Evolutionary conservation across 2,888 invertebrate genomes (phyloP).

Genomic region (Oscheius sp.): DNA sequence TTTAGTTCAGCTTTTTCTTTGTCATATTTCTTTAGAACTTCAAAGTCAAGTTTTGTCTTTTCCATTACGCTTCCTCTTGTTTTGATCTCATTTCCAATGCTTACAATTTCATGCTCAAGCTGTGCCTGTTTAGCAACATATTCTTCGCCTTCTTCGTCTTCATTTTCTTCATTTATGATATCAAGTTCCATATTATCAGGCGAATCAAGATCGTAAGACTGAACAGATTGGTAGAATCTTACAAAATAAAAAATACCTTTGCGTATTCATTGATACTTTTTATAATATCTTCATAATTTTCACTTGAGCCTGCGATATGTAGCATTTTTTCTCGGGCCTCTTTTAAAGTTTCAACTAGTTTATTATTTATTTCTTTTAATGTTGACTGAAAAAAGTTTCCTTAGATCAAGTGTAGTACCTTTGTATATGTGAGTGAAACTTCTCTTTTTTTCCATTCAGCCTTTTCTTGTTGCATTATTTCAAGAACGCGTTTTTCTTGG

Average conservation of each 20-base stretch:
- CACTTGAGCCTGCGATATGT: neutral
- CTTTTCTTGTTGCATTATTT: neutral
- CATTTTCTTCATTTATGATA: slow-evolving; percentile 23
- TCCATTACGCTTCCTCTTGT: neutral
- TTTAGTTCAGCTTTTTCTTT: neutral
- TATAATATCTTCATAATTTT: neutral
- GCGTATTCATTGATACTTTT: neutral
- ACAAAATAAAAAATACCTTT: neutral
- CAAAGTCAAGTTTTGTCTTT: neutral
- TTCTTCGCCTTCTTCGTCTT: slow-evolving; percentile 4
- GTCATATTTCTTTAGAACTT: slow-evolving; percentile 4
- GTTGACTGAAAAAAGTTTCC: neutral
- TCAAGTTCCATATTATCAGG: slow-evolving; percentile 1
- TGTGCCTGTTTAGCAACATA: slow-evolving; percentile 9
- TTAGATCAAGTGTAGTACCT: neutral
- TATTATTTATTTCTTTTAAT: neutral
- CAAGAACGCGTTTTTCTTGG: neutral
- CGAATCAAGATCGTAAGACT: neutral
- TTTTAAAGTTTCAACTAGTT: neutral
- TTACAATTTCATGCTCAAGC: neutral
- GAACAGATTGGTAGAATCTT: neutral
- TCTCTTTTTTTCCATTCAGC: too few relatives aligned
- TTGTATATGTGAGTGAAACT: neutral
- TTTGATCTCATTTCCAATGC: neutral
- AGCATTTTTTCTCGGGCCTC: neutral